Percentiles rank a stretch among this genome's conserved stretches.
phyloP scores from a whole-genome alignment of 2,888 invertebrate genomes.

The Crossocerus cetratus region DNA sequence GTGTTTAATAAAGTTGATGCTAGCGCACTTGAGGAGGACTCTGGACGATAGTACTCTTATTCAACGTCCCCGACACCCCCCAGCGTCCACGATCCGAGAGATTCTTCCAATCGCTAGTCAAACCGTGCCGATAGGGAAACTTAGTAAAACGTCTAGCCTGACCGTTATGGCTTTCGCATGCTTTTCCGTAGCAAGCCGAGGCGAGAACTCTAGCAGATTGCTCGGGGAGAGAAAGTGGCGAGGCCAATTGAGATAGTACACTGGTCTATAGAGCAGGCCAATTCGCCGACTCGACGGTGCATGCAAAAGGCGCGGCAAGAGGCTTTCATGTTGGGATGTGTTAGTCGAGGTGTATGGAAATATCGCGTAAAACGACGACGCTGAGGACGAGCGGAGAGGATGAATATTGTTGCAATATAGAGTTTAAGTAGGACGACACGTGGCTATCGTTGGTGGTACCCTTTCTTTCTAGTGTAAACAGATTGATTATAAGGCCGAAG shows the following conservation, averaged over 20 bases:
- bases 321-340: slow-evolving; percentile 33
- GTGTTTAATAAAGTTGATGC: slow-evolving; percentile 15
- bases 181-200: slow-evolving; percentile 1
- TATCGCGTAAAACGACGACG: slow-evolving; percentile 30
- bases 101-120: slow-evolving; percentile 56
- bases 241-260: no score
- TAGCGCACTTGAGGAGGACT: slow-evolving; percentile 15
- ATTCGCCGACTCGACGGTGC: not conserved
- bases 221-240: not conserved
- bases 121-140: slow-evolving; percentile 30
- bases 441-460: slow-evolving; percentile 47
- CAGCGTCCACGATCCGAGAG: slow-evolving; percentile 30
- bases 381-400: slow-evolving; percentile 40
- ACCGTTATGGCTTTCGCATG: slow-evolving; percentile 12
- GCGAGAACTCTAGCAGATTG: not conserved
- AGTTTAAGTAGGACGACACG: slow-evolving; percentile 53
- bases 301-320: slow-evolving; percentile 11
- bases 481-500: slow-evolving; percentile 35
- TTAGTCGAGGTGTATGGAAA: slow-evolving; percentile 42
- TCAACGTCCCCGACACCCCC: slow-evolving; percentile 9
- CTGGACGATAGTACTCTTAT: slow-evolving; percentile 41
- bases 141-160: no score
- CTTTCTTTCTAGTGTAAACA: slow-evolving; percentile 47
- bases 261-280: slow-evolving; percentile 2
- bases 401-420: slow-evolving; percentile 62